phyloP scores from a whole-genome alignment of 23 tunicate genomes.

The Trididemnum nubilum region DNA sequence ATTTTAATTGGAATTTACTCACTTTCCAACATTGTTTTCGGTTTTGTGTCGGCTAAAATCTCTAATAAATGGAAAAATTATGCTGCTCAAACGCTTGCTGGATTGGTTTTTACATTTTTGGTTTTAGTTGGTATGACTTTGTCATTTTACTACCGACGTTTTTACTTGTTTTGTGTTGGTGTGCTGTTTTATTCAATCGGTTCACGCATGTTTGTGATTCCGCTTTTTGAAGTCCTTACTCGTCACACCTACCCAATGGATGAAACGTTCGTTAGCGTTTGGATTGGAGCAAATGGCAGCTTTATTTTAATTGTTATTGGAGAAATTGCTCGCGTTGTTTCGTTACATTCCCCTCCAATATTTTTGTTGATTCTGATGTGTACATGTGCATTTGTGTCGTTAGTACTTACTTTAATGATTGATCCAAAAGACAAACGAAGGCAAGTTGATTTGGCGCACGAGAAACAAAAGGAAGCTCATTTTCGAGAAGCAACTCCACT shows the following conservation, averaged over 20 bases:
- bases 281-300: background rate
- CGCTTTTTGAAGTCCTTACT: background rate
- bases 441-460: background rate
- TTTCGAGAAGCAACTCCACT: too few species aligned
- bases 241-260: constrained; percentile 13
- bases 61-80: background rate
- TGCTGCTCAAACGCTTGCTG: background rate
- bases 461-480: too few species aligned
- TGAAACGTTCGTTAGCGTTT: constrained; percentile 4
- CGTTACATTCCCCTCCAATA: background rate
- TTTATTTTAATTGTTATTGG: background rate
- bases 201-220: background rate
- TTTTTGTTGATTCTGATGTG: background rate
- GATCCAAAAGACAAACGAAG: constrained; percentile 7
- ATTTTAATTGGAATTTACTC: background rate
- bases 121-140: background rate
- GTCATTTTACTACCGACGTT: background rate
- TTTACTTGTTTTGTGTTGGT: background rate
- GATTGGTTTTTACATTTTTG: background rate
- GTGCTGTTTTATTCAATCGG: background rate
- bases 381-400: background rate
- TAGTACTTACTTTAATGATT: background rate
- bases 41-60: background rate
- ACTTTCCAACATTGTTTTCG: background rate
- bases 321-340: background rate